A percentile compares a stretch with the other conserved stretches of the same genome.
Conservation (phyloP, 2,797 vertebrate species). For the Tachyglossus aculeatus region DNA sequence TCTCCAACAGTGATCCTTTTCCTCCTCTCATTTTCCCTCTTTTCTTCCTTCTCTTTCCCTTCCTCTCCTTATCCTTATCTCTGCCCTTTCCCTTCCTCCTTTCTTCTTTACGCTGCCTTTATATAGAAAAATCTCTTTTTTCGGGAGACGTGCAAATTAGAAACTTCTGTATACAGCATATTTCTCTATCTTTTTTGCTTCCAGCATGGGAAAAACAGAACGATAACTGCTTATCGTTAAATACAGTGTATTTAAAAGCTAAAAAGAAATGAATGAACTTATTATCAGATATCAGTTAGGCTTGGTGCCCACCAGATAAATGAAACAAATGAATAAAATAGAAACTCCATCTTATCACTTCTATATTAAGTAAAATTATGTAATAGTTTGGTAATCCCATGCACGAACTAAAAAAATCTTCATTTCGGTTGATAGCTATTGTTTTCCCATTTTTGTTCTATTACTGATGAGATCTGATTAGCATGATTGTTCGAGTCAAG, state of each 20-base stretch:
- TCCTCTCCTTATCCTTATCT: background rate
- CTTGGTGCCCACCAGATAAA: slow-evolving; percentile 47
- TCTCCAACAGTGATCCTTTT: no score
- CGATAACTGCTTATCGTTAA: slow-evolving; percentile 61
- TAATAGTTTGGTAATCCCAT: no score
- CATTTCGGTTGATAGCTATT: no score
- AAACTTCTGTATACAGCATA: no score
- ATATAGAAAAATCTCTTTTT: no score
- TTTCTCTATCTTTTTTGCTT: slow-evolving; percentile 47
- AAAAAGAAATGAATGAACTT: slow-evolving; percentile 55
- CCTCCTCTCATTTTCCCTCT: background rate
- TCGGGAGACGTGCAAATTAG: no score
- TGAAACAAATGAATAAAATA: slow-evolving; percentile 64
- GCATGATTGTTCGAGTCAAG: slow-evolving; percentile 14
- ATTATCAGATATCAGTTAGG: slow-evolving; percentile 59
- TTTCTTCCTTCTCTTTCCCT: background rate
- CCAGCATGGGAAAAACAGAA: slow-evolving; percentile 52
- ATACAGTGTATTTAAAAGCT: slow-evolving; percentile 49
- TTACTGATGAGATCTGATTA: slow-evolving; percentile 16
- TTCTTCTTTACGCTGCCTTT: slow-evolving; percentile 13
- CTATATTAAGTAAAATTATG: no score
- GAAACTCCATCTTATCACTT: no score
- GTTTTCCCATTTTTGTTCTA: slow-evolving; percentile 57
- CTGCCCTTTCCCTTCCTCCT: slow-evolving; percentile 12
- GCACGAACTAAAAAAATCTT: no score